phyloP scores from a whole-genome alignment of 64 coral and sea anemone genomes.

The Pocillopora damicornis region DNA sequence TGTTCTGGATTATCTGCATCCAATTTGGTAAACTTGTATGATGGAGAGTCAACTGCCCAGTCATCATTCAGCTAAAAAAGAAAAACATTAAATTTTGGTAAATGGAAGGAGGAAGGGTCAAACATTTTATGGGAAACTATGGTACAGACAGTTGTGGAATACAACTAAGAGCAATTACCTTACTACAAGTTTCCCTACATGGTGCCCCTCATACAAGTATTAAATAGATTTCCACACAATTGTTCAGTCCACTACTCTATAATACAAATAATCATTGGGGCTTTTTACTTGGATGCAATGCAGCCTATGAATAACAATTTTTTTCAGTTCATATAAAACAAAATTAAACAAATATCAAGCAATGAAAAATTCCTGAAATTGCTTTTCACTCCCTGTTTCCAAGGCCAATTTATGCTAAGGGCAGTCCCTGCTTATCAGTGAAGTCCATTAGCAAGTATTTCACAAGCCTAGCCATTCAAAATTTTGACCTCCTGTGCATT shows the following conservation, averaged over 20 bases:
- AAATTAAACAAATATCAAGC: background rate
- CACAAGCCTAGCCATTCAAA: too few relatives aligned
- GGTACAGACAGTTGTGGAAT: background rate
- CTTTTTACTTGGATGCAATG: background rate
- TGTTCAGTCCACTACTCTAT: conserved; percentile 36
- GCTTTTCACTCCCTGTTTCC: too few relatives aligned
- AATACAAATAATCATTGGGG: conserved; percentile 16
- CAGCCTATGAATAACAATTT: background rate
- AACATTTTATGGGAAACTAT: background rate
- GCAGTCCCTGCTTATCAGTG: too few relatives aligned
- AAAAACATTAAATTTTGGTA: background rate
- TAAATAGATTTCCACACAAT: conserved; percentile 30
- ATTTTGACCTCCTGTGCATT: too few relatives aligned
- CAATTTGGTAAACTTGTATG: conserved; percentile 73
- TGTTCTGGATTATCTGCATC: conserved; percentile 63
- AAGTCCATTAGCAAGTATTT: too few relatives aligned
- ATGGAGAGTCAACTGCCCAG: conserved; percentile 67
- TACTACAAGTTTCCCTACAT: background rate
- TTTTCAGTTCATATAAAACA: background rate
- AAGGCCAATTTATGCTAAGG: too few relatives aligned
- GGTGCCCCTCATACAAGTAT: conserved; percentile 26
- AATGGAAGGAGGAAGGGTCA: background rate
- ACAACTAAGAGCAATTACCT: background rate
- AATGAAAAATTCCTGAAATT: background rate
- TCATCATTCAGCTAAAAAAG: conserved; percentile 57